A percentile compares a stretch with the other conserved stretches of the same genome.
These are phyloP conservation scores for Phoxinus phoxinus DNA, from an alignment of 2,113 vertebrate genomes.

Conservation along the genomic window DNA sequence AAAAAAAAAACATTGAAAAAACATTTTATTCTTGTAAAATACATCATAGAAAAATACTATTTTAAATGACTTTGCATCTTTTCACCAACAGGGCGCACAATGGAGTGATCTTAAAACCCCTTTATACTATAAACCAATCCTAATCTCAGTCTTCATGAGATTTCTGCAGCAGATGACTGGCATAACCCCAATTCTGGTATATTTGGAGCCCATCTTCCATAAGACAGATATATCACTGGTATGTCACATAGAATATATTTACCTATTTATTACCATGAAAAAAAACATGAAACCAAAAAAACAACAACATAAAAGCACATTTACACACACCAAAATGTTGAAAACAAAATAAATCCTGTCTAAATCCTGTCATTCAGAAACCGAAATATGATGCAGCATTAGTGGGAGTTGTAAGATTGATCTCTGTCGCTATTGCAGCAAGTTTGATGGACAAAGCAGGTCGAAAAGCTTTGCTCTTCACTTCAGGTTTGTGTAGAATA, in stretches of 20 bases:
- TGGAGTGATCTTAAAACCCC: constrained; percentile 80
- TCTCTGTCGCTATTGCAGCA: constrained; percentile 83
- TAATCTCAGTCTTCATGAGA: constrained; percentile 86
- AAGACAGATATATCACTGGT: constrained; percentile 81
- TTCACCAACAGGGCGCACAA: constrained; percentile 67
- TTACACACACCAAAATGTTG: neutral
- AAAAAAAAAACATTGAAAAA: neutral
- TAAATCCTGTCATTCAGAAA: constrained; percentile 67
- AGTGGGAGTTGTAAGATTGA: constrained; percentile 84
- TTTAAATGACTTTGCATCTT: neutral
- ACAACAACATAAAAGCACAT: neutral
- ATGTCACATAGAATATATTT: constrained; percentile 41
- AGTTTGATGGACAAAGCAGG: constrained; percentile 90
- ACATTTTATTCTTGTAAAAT: neutral
- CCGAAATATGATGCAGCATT: constrained; percentile 83
- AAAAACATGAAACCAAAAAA: too few species aligned
- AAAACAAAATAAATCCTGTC: neutral
- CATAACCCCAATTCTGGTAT: constrained; percentile 89
- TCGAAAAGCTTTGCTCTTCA: constrained; percentile 87
- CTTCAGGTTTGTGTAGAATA: constrained; percentile 76
- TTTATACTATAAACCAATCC: constrained; percentile 82
- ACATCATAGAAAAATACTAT: neutral
- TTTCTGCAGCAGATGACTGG: constrained; percentile 95
- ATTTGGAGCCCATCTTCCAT: constrained; percentile 88
- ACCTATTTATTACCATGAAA: neutral